These are phyloP conservation scores for Crocodylus rhombifer DNA, from an alignment of 2,797 vertebrate genomes.

Conservation along the genomic window DNA sequence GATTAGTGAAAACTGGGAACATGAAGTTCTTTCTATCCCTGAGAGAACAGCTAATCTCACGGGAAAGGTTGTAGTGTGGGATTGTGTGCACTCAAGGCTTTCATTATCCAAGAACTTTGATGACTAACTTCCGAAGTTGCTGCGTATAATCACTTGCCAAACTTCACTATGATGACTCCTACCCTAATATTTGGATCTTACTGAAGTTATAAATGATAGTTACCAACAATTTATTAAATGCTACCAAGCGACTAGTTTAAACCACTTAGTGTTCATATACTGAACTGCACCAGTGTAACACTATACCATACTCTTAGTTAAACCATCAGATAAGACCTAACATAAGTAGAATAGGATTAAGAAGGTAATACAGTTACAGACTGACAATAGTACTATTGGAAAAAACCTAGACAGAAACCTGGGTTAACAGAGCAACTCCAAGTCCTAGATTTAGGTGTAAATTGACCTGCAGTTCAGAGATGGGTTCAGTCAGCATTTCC, in stretches of 20 bases:
- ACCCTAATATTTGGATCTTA: not conserved
- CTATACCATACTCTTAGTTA: not conserved
- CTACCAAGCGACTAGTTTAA: not conserved
- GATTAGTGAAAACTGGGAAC: not conserved
- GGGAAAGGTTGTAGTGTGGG: not conserved
- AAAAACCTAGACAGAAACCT: not conserved
- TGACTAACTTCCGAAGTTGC: accelerated
- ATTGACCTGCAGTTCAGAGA: not conserved
- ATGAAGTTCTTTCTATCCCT: not conserved
- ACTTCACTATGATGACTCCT: not conserved
- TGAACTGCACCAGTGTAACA: not conserved
- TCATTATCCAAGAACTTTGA: not conserved
- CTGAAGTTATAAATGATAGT: not conserved
- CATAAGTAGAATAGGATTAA: too few species aligned
- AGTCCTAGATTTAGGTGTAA: not conserved
- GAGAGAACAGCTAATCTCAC: not conserved
- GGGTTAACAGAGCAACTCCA: not conserved
- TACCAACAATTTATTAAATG: not conserved
- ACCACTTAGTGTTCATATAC: not conserved
- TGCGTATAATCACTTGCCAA: not conserved
- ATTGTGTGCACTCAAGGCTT: not conserved
- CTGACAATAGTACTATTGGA: not conserved
- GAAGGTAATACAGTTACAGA: not conserved
- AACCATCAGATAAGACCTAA: not conserved
- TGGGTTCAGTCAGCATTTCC: not conserved